phyloP scores from a whole-genome alignment of 1,140 invertebrate genomes.

The Drosophila watanabei region DNA sequence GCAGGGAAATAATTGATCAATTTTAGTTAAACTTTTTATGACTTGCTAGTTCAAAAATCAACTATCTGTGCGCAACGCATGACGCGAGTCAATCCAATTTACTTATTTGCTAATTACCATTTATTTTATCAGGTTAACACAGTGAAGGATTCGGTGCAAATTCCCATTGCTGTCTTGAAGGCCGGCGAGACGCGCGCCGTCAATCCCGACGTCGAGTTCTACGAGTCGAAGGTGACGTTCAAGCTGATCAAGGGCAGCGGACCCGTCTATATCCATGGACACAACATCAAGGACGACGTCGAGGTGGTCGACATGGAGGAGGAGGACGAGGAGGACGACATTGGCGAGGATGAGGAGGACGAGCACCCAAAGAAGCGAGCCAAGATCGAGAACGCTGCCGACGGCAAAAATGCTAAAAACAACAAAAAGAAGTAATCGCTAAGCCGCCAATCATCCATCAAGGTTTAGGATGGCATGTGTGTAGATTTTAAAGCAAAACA shows the following conservation, averaged over 20 bases:
- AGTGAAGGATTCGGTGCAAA: conserved; percentile 92
- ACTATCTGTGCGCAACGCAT: not conserved
- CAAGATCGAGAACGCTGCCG: conserved; percentile 88
- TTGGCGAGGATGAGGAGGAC: conserved; percentile 87
- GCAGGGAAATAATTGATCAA: not conserved
- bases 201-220: conserved; percentile 93
- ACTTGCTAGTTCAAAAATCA: conserved; percentile 2
- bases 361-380: conserved; percentile 89
- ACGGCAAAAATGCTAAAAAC: conserved; percentile 87
- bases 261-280: conserved; percentile 93
- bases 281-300: conserved; percentile 90
- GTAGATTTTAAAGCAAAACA: conserved; percentile 71
- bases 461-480: conserved; percentile 61
- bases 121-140: conserved; percentile 89
- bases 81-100: not conserved
- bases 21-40: not conserved
- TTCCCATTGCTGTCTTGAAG: conserved; percentile 92
- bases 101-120: conserved; percentile 1
- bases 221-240: conserved; percentile 93
- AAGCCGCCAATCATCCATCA: conserved; percentile 36
- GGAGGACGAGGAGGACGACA: conserved; percentile 91
- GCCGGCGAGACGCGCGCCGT: conserved; percentile 91
- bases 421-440: conserved; percentile 85
- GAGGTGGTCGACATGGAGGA: conserved; percentile 92
- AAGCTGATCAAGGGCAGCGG: conserved; percentile 90